Evolutionary conservation across 1,140 invertebrate species (phyloP), one percentile per base, ranked within the genome.

Genomic region (Paracyclopina nana): DNA sequence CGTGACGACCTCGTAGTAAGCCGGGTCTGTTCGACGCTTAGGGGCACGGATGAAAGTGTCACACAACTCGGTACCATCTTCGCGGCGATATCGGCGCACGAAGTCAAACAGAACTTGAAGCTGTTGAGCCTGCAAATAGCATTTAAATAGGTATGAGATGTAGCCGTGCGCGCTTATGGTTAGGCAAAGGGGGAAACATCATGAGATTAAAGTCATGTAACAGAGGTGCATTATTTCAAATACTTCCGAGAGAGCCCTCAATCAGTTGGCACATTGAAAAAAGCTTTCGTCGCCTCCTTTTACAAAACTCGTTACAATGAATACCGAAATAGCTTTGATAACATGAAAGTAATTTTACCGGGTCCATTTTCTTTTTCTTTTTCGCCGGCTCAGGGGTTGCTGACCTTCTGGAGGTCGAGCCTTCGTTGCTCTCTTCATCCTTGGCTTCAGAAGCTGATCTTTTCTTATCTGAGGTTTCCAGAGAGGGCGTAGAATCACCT

Each of bases 41-140:
- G 90, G 88, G 16, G 80, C 86, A 58, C 88, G 67, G 53, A 96
- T 90, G 65, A 95, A 94, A 11, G 84, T 75, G 67, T 96, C 90
- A 69, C 90, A 95, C 5, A 94, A 61, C 54, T 88, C 66, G 4
- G 76, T 70, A 1, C 88, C 87, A 70, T 94, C 86, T 58, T 90
- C 83, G 58, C 87, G 87, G 64, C 90, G 91, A 55, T 82, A 76
- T 60, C 80, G 87, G 51, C 88, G 68, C 50, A 96, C 77, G 6
- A 78, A 78, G 58, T 96, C 88, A 69, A 90, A 92, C 24, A 94
- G 63, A 61, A 88, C 84, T 64, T 92, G 86, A 40, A 58, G 56
- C n/a, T 48, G 45, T 48, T 48, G 45, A 28, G 27, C 24, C 45
- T 48, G n/a, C 8, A 4, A 25, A n/a, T 28, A 6, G 29, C 8